A percentile compares a stretch with the other conserved stretches of the same genome.
Evolutionary conservation across 2,113 vertebrate genomes (phyloP).

Genomic region (Carassius gibelio): DNA sequence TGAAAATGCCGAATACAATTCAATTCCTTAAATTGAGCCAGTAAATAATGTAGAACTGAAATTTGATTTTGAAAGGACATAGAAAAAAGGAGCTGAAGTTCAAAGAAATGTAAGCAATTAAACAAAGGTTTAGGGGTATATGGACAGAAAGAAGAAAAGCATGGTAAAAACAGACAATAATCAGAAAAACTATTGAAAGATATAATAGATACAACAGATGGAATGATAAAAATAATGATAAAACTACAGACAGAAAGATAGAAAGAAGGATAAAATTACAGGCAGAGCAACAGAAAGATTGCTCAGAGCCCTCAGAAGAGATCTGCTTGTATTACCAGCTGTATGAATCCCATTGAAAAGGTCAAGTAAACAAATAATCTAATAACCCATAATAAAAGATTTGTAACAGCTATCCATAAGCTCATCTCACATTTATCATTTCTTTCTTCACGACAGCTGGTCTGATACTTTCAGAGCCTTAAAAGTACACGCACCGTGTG

Average conservation of each 20-base stretch:
- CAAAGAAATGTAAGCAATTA: neutral
- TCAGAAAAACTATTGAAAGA: no score
- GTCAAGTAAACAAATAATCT: constrained; percentile 54
- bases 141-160: neutral
- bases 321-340: constrained; percentile 30
- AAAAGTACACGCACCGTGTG: neutral
- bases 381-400: constrained; percentile 50
- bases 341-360: constrained; percentile 41
- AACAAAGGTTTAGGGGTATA: neutral
- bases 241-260: neutral
- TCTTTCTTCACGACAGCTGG: neutral
- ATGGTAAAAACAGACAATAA: no score
- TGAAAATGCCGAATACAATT: neutral
- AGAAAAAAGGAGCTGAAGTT: neutral
- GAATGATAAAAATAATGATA: neutral
- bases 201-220: no score
- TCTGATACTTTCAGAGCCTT: constrained; percentile 23
- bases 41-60: neutral
- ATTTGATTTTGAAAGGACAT: neutral
- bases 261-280: no score
- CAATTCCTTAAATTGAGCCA: neutral
- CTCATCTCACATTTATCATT: constrained; percentile 14
- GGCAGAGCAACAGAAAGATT: neutral
- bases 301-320: constrained; percentile 17
- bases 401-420: constrained; percentile 44